Base-by-base conservation (phyloP, 2,888 invertebrate species). In the Melangyna quadrimaculata region DNA sequence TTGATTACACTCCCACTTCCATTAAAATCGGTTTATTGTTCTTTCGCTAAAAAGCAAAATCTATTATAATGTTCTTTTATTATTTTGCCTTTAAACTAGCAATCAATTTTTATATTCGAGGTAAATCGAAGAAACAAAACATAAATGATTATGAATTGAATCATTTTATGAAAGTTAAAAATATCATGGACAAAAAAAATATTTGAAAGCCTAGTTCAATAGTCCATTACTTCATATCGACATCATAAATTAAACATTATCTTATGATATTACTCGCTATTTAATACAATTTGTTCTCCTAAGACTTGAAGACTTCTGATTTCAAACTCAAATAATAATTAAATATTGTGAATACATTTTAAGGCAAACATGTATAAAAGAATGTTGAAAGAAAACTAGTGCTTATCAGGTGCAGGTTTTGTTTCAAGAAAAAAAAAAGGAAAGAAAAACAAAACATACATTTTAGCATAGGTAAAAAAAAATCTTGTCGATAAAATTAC, bases 401-500 rank as follows among this genome's bases (percentile, higher is more conserved):
- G n/a, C n/a, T n/a, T n/a, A n/a, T n/a, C n/a, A n/a, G n/a, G n/a
- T n/a, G n/a, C n/a, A n/a, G n/a, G n/a, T n/a, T n/a, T n/a, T n/a
- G n/a, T n/a, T 22, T 12, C 6, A 12, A 24, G 8, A 27, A 0
- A 12, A 10, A 19, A 4, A 48, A 22, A 32, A 43, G 61, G 14
- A 32, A 24, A 57, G 59, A 69, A 27, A 32, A 17, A 57, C 53
- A 70, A 48, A 57, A 59, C 59, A 17, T 43, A 29, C n/a, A 40
- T 48, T 10, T 32, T 43, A 59, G 67, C 48, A 29, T 51, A 22
- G 19, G 10, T 12, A 14, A 14, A 71, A n/a, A n/a, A n/a, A n/a
- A n/a, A 72, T 59, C 71, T 53, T 72, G 79, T 67, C 45, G 61
- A 59, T 67, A 45, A 45, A 71, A 78, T 37, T 67, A 79, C 32